A percentile compares a stretch with the other conserved stretches of the same genome.
Evolutionary conservation across 2,113 vertebrate genomes (phyloP).

Genomic region (Notarius lentiginosus): DNA sequence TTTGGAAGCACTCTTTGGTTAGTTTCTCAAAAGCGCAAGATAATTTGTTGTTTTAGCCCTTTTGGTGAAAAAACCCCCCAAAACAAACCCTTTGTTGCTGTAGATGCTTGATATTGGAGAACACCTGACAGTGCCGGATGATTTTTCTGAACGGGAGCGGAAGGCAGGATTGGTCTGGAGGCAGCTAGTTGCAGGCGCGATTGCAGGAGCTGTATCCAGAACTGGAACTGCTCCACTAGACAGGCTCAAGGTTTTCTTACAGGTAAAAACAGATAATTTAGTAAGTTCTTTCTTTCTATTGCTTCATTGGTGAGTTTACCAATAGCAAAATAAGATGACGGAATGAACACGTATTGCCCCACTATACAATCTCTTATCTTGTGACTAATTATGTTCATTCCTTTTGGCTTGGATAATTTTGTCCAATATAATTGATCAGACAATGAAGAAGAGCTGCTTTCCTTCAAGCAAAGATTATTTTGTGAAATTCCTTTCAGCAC

Average conservation of each 20-base stretch:
- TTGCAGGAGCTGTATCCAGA: constrained; percentile 87
- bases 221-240: constrained; percentile 93
- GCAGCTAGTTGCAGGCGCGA: constrained; percentile 85
- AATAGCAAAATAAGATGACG: background rate
- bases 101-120: constrained; percentile 93
- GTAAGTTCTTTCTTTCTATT: background rate
- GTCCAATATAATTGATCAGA: background rate
- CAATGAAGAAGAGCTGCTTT: background rate
- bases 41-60: background rate
- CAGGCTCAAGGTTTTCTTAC: constrained; percentile 90
- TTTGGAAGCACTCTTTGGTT: constrained; percentile 92
- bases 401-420: background rate
- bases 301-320: background rate
- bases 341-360: background rate
- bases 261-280: constrained; percentile 70
- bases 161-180: constrained; percentile 86
- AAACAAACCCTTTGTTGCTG: background rate
- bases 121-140: constrained; percentile 87
- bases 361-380: background rate
- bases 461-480: background rate
- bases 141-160: constrained; percentile 87
- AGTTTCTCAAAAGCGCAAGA: constrained; percentile 58
- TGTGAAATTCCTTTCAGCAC: background rate
- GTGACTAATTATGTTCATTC: background rate
- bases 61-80: background rate